A percentile compares a stretch with the other conserved stretches of the same genome.
These are phyloP conservation scores for Augiades crinisus DNA, from an alignment of 2,888 invertebrate genomes.

Conservation along the genomic window DNA sequence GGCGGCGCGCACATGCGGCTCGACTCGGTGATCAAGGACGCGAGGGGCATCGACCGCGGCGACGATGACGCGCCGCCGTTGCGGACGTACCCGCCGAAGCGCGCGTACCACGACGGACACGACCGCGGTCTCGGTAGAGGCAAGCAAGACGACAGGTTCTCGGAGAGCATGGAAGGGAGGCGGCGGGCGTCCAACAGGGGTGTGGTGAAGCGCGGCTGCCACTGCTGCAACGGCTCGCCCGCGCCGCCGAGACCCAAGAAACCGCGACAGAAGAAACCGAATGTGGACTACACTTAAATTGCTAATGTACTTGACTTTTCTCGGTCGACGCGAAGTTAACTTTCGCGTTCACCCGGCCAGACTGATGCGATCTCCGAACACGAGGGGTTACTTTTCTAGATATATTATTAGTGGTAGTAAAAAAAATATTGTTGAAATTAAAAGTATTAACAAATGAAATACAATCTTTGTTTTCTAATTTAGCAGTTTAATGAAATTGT, in stretches of 20 bases:
- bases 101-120: constrained; percentile 49
- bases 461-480: too few species aligned
- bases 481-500: too few species aligned
- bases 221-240: constrained; percentile 82
- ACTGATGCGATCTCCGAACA: constrained; percentile 59
- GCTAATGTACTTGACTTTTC: constrained; percentile 24
- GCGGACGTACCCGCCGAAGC: constrained; percentile 63
- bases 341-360: constrained; percentile 35
- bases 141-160: constrained; percentile 50
- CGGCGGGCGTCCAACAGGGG: constrained; percentile 74
- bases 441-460: too few species aligned
- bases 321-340: neutral
- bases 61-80: constrained; percentile 62
- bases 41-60: constrained; percentile 53
- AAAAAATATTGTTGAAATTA: constrained; percentile 58
- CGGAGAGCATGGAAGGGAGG: constrained; percentile 44
- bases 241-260: constrained; percentile 76
- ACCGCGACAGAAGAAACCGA: constrained; percentile 55
- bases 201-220: constrained; percentile 82
- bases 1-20: constrained; percentile 62
- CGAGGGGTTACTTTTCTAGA: constrained; percentile 44
- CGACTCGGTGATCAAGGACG: constrained; percentile 74
- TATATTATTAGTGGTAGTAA: constrained; percentile 39
- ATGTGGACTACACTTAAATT: constrained; percentile 48
- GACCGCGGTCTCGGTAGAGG: constrained; percentile 69